phyloP scores from a whole-genome alignment of 1,140 invertebrate genomes.

The Oedothorax gibbosus region DNA sequence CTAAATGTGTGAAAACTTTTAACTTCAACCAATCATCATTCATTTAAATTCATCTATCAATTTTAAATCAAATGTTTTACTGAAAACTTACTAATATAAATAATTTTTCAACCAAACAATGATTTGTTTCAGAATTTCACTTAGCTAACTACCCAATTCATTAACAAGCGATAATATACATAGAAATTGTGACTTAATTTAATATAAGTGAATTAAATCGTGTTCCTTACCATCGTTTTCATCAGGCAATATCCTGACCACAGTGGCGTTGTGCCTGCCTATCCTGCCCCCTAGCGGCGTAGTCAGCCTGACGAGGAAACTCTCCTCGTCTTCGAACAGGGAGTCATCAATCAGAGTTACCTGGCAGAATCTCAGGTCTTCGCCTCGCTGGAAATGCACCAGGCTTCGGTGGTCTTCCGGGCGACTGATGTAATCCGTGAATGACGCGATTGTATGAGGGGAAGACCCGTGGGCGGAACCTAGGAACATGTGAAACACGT shows the following conservation, averaged over 20 bases:
- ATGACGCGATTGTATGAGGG: conserved; percentile 66
- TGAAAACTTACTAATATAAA: no score
- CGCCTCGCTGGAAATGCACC: conserved; percentile 67
- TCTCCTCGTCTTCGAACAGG: conserved; percentile 69
- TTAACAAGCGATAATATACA: no score
- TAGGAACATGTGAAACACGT: conserved; percentile 62
- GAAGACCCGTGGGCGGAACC: conserved; percentile 67
- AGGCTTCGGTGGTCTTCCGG: conserved; percentile 66
- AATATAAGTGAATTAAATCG: neutral
- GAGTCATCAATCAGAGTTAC: conserved; percentile 70
- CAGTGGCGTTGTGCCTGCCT: conserved; percentile 63
- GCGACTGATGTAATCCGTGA: conserved; percentile 69
- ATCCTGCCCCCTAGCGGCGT: conserved; percentile 67
- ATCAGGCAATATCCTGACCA: conserved; percentile 66
- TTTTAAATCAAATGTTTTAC: no score
- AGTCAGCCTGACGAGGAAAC: conserved; percentile 67
- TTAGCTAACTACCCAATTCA: no score
- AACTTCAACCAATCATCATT: no score
- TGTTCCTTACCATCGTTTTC: conserved; percentile 67
- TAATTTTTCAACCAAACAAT: no score
- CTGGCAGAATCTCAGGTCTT: conserved; percentile 66
- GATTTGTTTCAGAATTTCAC: no score
- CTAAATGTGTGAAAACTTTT: no score
- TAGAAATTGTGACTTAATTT: neutral
- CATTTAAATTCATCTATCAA: no score